These are phyloP conservation scores for Apostichopus leukothele DNA, from an alignment of 53 echinoderm and acorn worm genomes.

Conservation along the genomic window DNA sequence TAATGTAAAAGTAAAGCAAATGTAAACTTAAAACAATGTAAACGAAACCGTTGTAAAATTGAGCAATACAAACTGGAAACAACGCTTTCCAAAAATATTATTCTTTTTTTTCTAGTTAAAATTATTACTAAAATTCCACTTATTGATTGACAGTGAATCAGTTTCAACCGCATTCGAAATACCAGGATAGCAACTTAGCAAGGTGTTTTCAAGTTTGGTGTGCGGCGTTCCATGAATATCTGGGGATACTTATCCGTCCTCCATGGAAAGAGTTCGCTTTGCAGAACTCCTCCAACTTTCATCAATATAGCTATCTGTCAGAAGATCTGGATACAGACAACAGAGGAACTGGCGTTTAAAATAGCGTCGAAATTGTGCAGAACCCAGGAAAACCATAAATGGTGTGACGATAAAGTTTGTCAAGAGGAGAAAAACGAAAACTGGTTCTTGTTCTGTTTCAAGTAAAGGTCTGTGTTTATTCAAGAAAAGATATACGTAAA, in stretches of 20 bases:
- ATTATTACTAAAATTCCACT: no score
- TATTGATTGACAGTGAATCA: no score
- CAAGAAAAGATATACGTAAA: neutral
- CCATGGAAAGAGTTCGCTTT: neutral
- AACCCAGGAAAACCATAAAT: neutral
- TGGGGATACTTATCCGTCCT: neutral
- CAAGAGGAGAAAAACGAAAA: neutral
- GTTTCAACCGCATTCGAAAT: no score
- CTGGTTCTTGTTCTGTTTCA: neutral
- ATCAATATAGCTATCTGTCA: constrained; percentile 1
- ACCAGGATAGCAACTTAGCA: no score
- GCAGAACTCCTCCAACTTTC: neutral
- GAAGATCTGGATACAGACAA: neutral
- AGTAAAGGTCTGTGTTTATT: neutral
- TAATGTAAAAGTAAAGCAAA: no score
- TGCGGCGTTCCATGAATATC: neutral
- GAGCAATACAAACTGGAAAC: no score
- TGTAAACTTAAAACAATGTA: no score
- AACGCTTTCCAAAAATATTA: no score
- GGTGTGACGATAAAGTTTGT: constrained; percentile 1
- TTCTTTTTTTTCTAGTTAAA: no score
- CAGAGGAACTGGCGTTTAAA: constrained; percentile 32
- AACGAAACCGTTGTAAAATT: no score
- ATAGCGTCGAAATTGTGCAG: constrained; percentile 13
- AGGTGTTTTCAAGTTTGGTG: no score